Conservation (phyloP, 2,113 vertebrate genomes). For the Clarias magur region DNA sequence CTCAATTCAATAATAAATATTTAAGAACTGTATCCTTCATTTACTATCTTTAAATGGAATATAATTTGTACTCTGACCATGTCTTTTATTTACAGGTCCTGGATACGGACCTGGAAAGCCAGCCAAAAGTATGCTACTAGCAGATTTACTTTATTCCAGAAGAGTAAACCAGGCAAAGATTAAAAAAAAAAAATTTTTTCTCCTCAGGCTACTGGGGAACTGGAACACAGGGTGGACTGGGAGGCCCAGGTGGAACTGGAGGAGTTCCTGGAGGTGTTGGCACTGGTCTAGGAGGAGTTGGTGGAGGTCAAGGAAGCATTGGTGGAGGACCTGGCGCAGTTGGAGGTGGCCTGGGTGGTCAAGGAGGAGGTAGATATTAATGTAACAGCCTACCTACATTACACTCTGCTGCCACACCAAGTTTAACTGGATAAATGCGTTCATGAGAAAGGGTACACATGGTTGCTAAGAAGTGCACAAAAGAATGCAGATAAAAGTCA, state of each 20-base stretch:
- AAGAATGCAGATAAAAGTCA: neutral
- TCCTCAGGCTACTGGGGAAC: constrained; percentile 46
- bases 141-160: neutral
- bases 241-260: constrained; percentile 41
- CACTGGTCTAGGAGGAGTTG: constrained; percentile 26
- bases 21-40: neutral
- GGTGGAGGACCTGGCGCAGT: constrained; percentile 49
- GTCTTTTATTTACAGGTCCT: constrained; percentile 41
- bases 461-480: neutral
- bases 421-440: no score
- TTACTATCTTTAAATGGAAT: neutral
- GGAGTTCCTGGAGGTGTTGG: constrained; percentile 34
- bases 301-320: constrained; percentile 36
- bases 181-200: neutral
- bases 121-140: constrained; percentile 46
- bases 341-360: constrained; percentile 51
- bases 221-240: constrained; percentile 42
- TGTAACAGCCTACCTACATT: neutral
- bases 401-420: no score
- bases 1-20: neutral
- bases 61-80: neutral
- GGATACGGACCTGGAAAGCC: constrained; percentile 52
- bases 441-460: no score
- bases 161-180: neutral
- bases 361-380: constrained; percentile 49